phyloP scores from a whole-genome alignment of 2,888 invertebrate species.

The Cabera pusaria region DNA sequence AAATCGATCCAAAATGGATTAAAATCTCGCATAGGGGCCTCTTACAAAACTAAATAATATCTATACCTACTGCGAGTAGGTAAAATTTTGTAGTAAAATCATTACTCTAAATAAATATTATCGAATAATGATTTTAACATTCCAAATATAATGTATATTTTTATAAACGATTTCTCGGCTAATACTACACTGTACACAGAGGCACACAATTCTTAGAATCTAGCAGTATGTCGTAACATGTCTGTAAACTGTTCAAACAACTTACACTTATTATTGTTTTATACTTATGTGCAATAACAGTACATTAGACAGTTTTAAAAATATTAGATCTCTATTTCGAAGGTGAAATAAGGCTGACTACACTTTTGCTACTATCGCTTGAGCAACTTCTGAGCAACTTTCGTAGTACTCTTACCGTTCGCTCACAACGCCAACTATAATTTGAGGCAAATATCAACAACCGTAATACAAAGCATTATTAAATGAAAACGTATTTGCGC shows the following conservation, averaged over 20 bases:
- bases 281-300: too few relatives aligned
- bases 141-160: slow-evolving; percentile 33
- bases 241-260: slow-evolving; percentile 1
- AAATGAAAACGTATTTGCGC: too few relatives aligned
- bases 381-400: too few relatives aligned
- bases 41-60: slow-evolving; percentile 61
- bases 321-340: too few relatives aligned
- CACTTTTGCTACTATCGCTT: too few relatives aligned
- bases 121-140: slow-evolving; percentile 29
- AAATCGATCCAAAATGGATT: slow-evolving; percentile 39
- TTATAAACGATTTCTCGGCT: slow-evolving; percentile 38
- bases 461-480: too few relatives aligned
- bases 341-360: too few relatives aligned
- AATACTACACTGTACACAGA: slow-evolving; percentile 72
- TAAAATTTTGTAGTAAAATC: slow-evolving; percentile 37
- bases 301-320: too few relatives aligned
- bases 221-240: slow-evolving; percentile 40
- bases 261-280: too few relatives aligned
- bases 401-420: too few relatives aligned
- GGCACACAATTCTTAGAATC: slow-evolving; percentile 78
- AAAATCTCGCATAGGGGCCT: slow-evolving; percentile 60
- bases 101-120: slow-evolving; percentile 31
- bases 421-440: too few relatives aligned
- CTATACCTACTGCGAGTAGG: slow-evolving; percentile 55
- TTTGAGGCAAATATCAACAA: too few relatives aligned